phyloP scores from a whole-genome alignment of 2,888 invertebrate species.

The Chrysolina oricalcia region DNA sequence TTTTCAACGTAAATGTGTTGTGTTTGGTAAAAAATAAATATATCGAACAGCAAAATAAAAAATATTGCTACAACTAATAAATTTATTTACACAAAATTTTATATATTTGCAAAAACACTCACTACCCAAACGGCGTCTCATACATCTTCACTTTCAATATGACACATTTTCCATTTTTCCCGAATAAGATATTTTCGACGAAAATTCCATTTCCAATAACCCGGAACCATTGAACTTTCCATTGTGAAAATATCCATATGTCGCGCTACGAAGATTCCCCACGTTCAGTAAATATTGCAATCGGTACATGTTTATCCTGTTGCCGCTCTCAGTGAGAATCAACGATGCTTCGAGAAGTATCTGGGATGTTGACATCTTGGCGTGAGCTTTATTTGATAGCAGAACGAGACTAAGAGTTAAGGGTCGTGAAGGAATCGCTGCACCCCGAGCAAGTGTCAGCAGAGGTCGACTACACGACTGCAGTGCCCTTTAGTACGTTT shows the following conservation, averaged over 20 bases:
- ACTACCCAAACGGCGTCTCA: too few relatives aligned
- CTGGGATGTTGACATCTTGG: slow-evolving; percentile 17
- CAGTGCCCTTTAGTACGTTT: not conserved
- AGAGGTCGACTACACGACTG: not conserved
- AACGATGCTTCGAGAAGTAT: not conserved
- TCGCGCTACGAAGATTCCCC: not conserved
- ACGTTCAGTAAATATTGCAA: slow-evolving; percentile 21
- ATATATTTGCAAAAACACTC: too few relatives aligned
- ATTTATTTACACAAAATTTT: too few relatives aligned
- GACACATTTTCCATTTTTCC: not conserved
- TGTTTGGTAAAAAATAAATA: too few relatives aligned
- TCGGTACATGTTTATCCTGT: not conserved
- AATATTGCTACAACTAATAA: too few relatives aligned
- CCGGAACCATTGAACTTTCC: not conserved
- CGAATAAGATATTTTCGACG: not conserved
- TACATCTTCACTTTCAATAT: too few relatives aligned
- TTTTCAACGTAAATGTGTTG: too few relatives aligned
- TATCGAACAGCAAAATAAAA: too few relatives aligned
- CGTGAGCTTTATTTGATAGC: slow-evolving; percentile 1
- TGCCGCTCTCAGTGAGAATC: not conserved
- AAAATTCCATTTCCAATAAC: not conserved
- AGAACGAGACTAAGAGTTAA: slow-evolving; percentile 6
- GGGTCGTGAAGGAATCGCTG: not conserved
- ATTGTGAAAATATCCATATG: not conserved
- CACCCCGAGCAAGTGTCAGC: slow-evolving; percentile 2